Evolutionary conservation across 2,797 vertebrate species (phyloP), one percentile per base, ranked within the genome.

Genomic region (Adelosebastes latens): DNA sequence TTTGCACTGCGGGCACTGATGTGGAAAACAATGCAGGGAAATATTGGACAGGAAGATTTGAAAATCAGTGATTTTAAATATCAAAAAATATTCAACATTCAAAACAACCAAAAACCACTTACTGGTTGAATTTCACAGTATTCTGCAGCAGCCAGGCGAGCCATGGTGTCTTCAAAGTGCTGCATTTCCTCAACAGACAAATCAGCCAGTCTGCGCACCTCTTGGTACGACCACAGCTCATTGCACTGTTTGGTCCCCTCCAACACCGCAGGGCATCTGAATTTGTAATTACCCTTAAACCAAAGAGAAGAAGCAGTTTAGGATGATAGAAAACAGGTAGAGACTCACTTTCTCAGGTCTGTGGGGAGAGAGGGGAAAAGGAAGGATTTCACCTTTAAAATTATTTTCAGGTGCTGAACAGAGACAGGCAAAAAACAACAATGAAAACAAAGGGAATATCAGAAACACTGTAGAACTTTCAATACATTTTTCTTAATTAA

Each of bases 151-250:
- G 90, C 92, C 72, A 95, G 77, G 1, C 56, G 64, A 1, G 92
- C 89, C 70, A 95, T 88, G 2, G 1, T 90, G 31, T 88, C 84
- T 60, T 95, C 94, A 90, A 94, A 95, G 56, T 95, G 16, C 20
- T 80, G 12, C 84, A 93, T 95, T 56, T 96, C 95, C n/a, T 91
- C 82, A 10, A 75, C 34, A 4, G 89, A 88, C 63, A 96, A 70
- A 25, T 92, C 79, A 10, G 95, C 95, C 86, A 95, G 58, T 55
- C 86, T 87, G 49, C 94, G 87, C 29, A 96, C 93, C 74, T 95
- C 95, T 16, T 83, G 36, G 74, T 95, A 96, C 0, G 90, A 53
- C 95, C 92, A 95, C 65, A 24, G 66, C 4, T 10, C 53, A 8
- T 88, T 85, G 81, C 94, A 96, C 62, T 6, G 20, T 18, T 3